Evolutionary conservation across 2,797 vertebrate species (phyloP).

Genomic region (Hapalemur alaotrensis): DNA sequence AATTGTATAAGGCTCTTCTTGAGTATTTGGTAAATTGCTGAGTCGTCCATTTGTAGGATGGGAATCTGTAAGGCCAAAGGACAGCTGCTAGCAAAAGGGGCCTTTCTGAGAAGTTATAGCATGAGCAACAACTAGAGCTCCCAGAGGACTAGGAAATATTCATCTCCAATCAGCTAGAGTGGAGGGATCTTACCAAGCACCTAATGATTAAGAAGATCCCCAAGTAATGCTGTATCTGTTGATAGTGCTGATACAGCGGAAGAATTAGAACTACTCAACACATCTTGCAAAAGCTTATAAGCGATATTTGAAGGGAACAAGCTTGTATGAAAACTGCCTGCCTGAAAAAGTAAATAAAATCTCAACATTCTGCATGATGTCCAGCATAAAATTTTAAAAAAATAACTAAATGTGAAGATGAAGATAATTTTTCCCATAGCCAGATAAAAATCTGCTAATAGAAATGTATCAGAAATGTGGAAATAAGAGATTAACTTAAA

Average conservation of each 20-base stretch:
- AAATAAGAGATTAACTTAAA: background rate
- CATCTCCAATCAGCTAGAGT: background rate
- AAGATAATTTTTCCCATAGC: background rate
- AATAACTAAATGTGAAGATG: background rate
- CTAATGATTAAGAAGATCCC: background rate
- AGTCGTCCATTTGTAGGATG: background rate
- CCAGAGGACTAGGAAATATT: background rate
- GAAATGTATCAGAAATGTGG: background rate
- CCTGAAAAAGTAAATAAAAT: background rate
- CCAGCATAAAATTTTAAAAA: background rate
- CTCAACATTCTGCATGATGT: background rate
- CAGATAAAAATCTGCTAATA: background rate
- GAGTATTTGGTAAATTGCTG: too few relatives aligned
- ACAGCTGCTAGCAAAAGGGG: background rate
- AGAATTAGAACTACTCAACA: background rate
- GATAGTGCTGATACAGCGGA: background rate
- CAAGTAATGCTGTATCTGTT: background rate
- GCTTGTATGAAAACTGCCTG: background rate
- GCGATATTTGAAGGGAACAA: background rate
- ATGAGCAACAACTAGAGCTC: background rate
- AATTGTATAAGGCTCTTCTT: background rate
- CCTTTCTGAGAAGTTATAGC: background rate
- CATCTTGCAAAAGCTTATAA: background rate
- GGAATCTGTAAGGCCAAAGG: too few relatives aligned
- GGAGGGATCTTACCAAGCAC: background rate